These are phyloP conservation scores for Zaprionus vittiger DNA, from an alignment of 1,140 invertebrate species.

Conservation along the genomic window DNA sequence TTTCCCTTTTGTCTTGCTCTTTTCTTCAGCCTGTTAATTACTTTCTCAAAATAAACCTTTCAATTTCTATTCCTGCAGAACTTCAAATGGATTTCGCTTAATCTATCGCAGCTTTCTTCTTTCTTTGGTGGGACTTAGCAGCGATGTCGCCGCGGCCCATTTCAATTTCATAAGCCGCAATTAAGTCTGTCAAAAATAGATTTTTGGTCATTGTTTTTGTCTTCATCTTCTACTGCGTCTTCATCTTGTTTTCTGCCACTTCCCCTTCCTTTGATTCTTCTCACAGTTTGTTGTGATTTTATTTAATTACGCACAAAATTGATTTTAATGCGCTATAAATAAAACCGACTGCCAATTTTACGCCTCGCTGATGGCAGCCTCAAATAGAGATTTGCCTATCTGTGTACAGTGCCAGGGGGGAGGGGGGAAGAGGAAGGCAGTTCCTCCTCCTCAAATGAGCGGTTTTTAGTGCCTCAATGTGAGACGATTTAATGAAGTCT, in stretches of 20 bases:
- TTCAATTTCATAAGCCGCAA: constrained; percentile 42
- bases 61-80: constrained; percentile 9
- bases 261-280: neutral
- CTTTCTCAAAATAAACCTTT: constrained; percentile 19
- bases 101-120: constrained; percentile 1
- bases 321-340: constrained; percentile 79
- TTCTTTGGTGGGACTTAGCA: neutral
- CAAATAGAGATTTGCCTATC: neutral
- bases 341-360: constrained; percentile 69
- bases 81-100: constrained; percentile 2
- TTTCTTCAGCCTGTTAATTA: neutral
- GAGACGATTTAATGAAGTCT: constrained; percentile 69
- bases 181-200: constrained; percentile 52
- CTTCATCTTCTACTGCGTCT: constrained; percentile 16
- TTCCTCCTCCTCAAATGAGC: neutral
- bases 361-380: constrained; percentile 29
- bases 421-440: too few species aligned
- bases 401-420: neutral
- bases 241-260: neutral
- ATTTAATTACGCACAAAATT: constrained; percentile 78
- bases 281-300: constrained; percentile 29
- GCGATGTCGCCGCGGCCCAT: constrained; percentile 15
- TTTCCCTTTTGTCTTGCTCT: neutral
- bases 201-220: constrained; percentile 24
- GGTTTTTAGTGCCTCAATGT: constrained; percentile 57